Base-by-base conservation (phyloP, 2,113 vertebrate genomes). In the Mugil cephalus region DNA sequence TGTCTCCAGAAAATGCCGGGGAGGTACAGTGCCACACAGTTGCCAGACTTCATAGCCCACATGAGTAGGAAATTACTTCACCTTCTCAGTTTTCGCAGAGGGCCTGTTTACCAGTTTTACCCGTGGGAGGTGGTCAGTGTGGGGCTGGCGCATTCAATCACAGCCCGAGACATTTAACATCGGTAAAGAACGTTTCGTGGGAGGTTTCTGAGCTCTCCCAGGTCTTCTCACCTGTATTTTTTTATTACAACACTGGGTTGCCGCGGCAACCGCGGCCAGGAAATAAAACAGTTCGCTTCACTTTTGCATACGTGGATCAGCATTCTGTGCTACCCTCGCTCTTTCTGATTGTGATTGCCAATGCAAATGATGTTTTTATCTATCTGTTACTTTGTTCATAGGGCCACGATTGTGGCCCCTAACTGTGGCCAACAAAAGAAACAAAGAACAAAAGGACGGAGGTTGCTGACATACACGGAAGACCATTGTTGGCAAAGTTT, bases 51-150 rank as follows among this genome's bases (percentile, higher is more conserved):
- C 73, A 88, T 88, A 54, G 79, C 74, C 82, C 87, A 67, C 74
- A 74, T 79, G 82, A 88, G 77, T 19, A 84, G 88, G 87, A 90
- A 88, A 91, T 92, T 45, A 93, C 87, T 83, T 92, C 90, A 93
- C 73, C 82, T 56, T 83, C 82, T 85, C 72, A 39, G 71, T 76
- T 88, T 89, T 81, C 64, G 36, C 75, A 81, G 79, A 42, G 43
- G 64, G 56, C 69, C 77, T 79, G 84, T 92, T 87, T 84, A 89
- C 89, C 83, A 77, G 58, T 71, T 83, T 77, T 43, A 69, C 82
- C 74, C 68, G 19, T 54, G 79, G 79, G 79, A 84, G 82, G 68
- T 42, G 77, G 85, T 85, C 79, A 56, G 63, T 13, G 24, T 39
- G 73, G 45, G 67, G 83, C 60, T 80, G 83, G 85, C 74, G 74